These are phyloP conservation scores for Coenonympha glycerion DNA, from an alignment of 2,888 invertebrate genomes.

Conservation along the genomic window DNA sequence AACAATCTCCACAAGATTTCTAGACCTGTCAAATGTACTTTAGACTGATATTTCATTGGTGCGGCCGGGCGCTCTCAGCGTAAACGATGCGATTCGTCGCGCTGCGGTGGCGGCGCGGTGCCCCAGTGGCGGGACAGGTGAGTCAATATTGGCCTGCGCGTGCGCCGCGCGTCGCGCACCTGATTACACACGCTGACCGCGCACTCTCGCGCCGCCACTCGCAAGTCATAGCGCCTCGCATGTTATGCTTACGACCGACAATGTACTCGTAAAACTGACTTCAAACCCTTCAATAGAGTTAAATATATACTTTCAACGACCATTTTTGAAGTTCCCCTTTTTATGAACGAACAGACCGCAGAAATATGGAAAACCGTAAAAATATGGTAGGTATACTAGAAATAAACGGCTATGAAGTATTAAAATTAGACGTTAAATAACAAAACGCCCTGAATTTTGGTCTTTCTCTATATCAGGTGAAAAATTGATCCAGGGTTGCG, in stretches of 20 bases:
- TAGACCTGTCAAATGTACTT: no score
- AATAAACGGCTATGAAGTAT: no score
- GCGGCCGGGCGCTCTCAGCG: background rate
- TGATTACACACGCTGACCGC: constrained; percentile 12
- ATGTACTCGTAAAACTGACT: background rate
- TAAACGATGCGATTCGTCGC: background rate
- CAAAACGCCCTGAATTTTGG: no score
- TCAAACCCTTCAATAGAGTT: background rate
- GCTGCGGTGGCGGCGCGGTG: background rate
- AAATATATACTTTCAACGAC: background rate
- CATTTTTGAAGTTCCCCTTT: no score
- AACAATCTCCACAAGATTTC: no score
- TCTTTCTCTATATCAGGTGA: no score
- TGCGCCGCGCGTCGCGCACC: constrained; percentile 5
- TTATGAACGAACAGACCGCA: no score
- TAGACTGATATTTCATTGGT: background rate
- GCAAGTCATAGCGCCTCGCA: background rate
- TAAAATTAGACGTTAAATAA: no score
- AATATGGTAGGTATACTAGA: no score
- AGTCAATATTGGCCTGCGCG: constrained; percentile 10
- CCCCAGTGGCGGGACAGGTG: background rate
- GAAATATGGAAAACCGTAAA: no score
- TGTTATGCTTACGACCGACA: background rate
- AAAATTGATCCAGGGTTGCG: background rate
- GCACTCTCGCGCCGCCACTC: background rate